Evolutionary conservation across 2,797 vertebrate genomes (phyloP).

Genomic region (Coreius guichenoti): DNA sequence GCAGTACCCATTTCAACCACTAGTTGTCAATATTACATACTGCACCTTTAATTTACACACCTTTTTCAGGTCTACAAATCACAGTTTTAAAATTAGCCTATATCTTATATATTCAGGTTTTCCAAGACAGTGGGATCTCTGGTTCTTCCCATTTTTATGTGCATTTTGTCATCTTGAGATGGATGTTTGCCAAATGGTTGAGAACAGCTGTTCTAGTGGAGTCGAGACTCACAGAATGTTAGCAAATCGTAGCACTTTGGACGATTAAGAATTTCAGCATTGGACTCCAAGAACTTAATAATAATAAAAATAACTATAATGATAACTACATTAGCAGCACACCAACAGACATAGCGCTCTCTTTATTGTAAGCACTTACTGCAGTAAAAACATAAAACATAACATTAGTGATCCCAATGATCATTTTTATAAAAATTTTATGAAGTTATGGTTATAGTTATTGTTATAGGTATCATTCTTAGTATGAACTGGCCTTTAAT

Average conservation of each 20-base stretch:
- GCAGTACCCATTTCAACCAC: too few relatives aligned
- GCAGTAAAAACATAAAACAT: too few relatives aligned
- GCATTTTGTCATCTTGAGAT: background rate
- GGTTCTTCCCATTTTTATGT: background rate
- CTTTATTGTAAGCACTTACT: too few relatives aligned
- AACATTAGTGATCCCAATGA: background rate
- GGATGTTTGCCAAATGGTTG: background rate
- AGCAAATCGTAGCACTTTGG: background rate
- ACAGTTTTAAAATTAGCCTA: background rate
- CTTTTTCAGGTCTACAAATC: background rate
- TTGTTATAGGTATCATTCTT: background rate
- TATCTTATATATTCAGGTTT: background rate
- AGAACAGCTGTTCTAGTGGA: background rate
- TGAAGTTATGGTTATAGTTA: background rate
- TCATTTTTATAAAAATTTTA: background rate
- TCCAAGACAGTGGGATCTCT: background rate
- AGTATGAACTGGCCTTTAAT: slow-evolving; percentile 22
- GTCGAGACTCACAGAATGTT: background rate
- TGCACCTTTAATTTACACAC: background rate
- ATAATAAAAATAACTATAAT: background rate
- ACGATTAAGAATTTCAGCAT: background rate
- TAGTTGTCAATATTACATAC: too few relatives aligned
- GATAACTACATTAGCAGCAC: background rate
- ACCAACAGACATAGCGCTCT: background rate
- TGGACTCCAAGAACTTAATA: too few relatives aligned